Percentiles rank a stretch among this genome's conserved stretches.
Evolutionary conservation across 2,113 vertebrate genomes (phyloP).

Genomic region (Malurus elegans): DNA sequence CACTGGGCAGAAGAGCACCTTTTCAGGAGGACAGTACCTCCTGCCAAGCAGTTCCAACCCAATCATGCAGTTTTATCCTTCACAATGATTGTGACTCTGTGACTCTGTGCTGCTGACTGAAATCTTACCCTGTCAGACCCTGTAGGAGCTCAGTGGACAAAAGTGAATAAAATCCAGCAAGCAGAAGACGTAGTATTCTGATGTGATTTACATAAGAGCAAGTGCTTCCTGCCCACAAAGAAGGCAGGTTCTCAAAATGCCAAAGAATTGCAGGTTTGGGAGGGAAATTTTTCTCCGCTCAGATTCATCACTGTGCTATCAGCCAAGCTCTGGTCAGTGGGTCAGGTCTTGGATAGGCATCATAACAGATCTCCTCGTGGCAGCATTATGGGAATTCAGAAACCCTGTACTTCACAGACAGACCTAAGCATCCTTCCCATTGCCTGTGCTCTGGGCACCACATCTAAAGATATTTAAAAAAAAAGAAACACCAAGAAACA

Average conservation of each 20-base stretch:
- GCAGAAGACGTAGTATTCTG: neutral
- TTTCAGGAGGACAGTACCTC: neutral
- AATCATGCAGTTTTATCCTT: neutral
- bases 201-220: neutral
- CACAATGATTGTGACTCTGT: neutral
- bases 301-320: neutral
- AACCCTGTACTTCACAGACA: neutral
- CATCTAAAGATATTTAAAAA: neutral
- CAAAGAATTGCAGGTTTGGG: neutral
- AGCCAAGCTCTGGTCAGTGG: neutral
- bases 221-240: neutral
- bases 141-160: neutral
- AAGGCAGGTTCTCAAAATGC: neutral
- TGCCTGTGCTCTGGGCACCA: neutral
- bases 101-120: neutral
- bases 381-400: neutral
- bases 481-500: neutral
- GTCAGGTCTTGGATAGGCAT: neutral
- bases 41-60: neutral
- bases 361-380: neutral
- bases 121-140: neutral
- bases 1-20: neutral
- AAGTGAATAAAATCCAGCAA: neutral
- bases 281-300: neutral
- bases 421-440: neutral